Base-by-base conservation (phyloP, 2,888 invertebrate species). In the Eurytoma adleriae region DNA sequence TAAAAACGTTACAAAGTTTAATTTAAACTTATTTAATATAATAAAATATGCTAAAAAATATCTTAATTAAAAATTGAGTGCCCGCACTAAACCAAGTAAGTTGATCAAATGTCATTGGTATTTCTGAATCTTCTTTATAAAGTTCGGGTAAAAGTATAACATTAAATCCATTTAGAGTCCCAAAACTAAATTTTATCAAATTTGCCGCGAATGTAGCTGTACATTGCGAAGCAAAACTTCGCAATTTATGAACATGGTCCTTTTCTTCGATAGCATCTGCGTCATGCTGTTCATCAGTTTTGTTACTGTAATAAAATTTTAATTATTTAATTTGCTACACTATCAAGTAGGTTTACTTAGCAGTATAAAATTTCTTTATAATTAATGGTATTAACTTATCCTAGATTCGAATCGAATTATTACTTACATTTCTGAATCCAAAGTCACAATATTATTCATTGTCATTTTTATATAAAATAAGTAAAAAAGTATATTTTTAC, bases 51-150 rank as follows among this genome's bases (percentile, higher is more conserved):
- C 4, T 30, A 3, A 30, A 30, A 40, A 0, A 7, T 40, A 4
- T 4, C 4, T 4, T 40, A 40, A 5, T 12, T 14, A 64, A n/a
- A 0, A n/a, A 30, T 40, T 40, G 40, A 14, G 16, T 64, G 40
- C 62, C 1, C n/a, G n/a, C 40, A 64, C 62, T 30, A n/a, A 64
- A 40, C 64, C 64, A 64, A n/a, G 64, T 64, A n/a, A 64, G n/a
- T 40, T 64, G n/a, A 7, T 40, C n/a, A 16, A 40, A n/a, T 30
- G 64, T 64, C 30, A 64, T 64, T 1, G n/a, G 12, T 3, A 30
- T 64, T 64, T 64, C 40, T n/a, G 7, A 3, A 64, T 40, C 10
- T 64, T 64, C 64, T 40, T 14, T 18, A 13, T 62, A 62, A 16
- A 30, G 27, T 14, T 62, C 20, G 0, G 61, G 7, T 16, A 62